These are phyloP conservation scores for Nowickia ferox DNA, from an alignment of 2,888 invertebrate species.

Conservation along the genomic window DNA sequence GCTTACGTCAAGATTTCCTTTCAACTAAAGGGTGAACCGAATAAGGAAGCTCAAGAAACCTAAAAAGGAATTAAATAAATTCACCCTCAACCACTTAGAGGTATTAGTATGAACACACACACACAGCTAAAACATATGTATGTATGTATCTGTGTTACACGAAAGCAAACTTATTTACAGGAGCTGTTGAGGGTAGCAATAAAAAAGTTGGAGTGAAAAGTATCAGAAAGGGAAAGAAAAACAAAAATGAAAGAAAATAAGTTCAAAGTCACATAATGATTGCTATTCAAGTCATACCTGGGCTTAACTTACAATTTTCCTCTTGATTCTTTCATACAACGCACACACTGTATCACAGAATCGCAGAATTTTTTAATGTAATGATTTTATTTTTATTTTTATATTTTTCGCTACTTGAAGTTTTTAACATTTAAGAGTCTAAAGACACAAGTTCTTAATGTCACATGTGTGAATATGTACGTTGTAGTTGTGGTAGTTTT, in stretches of 20 bases:
- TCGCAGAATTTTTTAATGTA: constrained; percentile 24
- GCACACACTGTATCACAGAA: constrained; percentile 20
- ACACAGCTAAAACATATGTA: not conserved
- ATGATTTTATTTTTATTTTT: not conserved
- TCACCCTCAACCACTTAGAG: constrained; percentile 37
- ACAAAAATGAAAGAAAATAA: constrained; percentile 62
- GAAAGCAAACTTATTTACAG: constrained; percentile 26
- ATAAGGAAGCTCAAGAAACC: constrained; percentile 8
- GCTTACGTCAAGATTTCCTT: constrained; percentile 50
- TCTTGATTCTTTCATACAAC: constrained; percentile 55
- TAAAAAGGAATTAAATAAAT: constrained; percentile 29
- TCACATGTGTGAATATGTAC: constrained; percentile 43
- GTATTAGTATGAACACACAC: constrained; percentile 32
- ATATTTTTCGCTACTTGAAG: constrained; percentile 59
- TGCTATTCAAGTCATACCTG: constrained; percentile 68
- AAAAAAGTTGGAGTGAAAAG: constrained; percentile 39
- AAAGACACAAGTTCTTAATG: constrained; percentile 65
- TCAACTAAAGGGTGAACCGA: not conserved
- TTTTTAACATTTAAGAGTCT: constrained; percentile 65
- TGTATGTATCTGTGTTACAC: not conserved
- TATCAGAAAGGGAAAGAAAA: constrained; percentile 7
- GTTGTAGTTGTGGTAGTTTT: constrained; percentile 26
- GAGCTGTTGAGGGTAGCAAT: constrained; percentile 50
- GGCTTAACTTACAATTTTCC: constrained; percentile 68
- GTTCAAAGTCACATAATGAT: constrained; percentile 72